These are phyloP conservation scores for Cygnus olor DNA, from an alignment of 2,797 vertebrate genomes.

Conservation along the genomic window DNA sequence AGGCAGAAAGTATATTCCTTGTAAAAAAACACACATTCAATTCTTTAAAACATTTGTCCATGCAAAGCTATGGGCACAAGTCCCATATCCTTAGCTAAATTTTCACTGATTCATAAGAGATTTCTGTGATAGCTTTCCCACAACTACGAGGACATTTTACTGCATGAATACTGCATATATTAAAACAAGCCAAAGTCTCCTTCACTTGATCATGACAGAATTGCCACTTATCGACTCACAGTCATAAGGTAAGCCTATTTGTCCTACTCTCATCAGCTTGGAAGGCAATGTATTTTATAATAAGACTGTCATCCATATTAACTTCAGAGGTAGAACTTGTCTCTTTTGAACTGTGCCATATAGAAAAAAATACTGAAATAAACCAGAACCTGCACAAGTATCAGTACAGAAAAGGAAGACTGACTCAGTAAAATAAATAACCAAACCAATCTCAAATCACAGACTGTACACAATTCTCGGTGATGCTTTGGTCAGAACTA, in stretches of 20 bases:
- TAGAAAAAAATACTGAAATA: not conserved
- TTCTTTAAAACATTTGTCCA: not conserved
- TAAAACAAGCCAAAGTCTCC: not conserved
- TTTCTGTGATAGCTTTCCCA: not conserved
- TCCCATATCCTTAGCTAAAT: not conserved
- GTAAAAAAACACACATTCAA: too few relatives aligned
- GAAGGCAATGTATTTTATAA: not conserved
- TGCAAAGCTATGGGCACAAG: not conserved
- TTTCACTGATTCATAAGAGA: not conserved
- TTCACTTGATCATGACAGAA: not conserved
- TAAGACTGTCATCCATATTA: not conserved
- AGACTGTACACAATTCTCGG: accelerated
- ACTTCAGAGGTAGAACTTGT: not conserved
- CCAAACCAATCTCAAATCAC: not conserved
- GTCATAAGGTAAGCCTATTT: not conserved
- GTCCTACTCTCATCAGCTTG: not conserved
- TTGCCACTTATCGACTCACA: not conserved
- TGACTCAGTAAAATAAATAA: not conserved
- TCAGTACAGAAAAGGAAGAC: not conserved
- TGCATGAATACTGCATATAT: not conserved
- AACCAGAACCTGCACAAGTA: not conserved
- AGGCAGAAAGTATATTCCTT: not conserved
- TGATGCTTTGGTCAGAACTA: not conserved
- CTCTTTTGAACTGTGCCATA: not conserved
- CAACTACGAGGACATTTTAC: not conserved